These are phyloP conservation scores for Pseudanteris insignis DNA, from an alignment of 2,888 invertebrate species.

Conservation along the genomic window DNA sequence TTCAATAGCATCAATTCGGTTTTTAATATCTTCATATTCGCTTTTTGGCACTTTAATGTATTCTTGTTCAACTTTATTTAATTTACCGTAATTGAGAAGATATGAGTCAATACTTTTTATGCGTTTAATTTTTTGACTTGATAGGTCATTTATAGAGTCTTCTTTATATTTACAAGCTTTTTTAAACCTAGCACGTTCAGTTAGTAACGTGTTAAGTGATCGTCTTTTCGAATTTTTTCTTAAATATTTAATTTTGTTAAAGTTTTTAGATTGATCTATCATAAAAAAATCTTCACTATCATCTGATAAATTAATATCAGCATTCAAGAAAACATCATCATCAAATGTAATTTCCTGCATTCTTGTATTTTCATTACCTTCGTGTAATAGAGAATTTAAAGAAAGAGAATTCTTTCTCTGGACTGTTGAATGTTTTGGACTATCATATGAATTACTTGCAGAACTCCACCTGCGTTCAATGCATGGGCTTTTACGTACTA, in stretches of 20 bases:
- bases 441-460: conserved; percentile 64
- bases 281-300: conserved; percentile 51
- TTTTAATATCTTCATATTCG: conserved; percentile 82
- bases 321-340: conserved; percentile 58
- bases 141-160: conserved; percentile 1
- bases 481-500: conserved; percentile 51
- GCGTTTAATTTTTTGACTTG: conserved; percentile 15
- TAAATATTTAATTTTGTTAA: conserved; percentile 18
- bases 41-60: conserved; percentile 78
- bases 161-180: conserved; percentile 12
- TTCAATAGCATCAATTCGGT: conserved; percentile 78
- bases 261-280: conserved; percentile 8
- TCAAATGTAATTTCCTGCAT: conserved; percentile 48
- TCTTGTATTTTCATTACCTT: conserved; percentile 48
- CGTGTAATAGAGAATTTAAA: conserved; percentile 46
- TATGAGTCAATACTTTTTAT: conserved; percentile 32
- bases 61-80: conserved; percentile 66
- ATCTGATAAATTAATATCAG: conserved; percentile 61
- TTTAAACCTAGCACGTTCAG: not conserved
- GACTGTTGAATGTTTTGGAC: conserved; percentile 51
- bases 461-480: conserved; percentile 71
- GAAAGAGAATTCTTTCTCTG: conserved; percentile 46
- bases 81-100: conserved; percentile 1
- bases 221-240: conserved; percentile 32
- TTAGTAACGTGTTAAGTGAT: conserved; percentile 25